Base-by-base conservation (phyloP, 1,140 invertebrate species). In the Muscidifurax raptorellus region DNA sequence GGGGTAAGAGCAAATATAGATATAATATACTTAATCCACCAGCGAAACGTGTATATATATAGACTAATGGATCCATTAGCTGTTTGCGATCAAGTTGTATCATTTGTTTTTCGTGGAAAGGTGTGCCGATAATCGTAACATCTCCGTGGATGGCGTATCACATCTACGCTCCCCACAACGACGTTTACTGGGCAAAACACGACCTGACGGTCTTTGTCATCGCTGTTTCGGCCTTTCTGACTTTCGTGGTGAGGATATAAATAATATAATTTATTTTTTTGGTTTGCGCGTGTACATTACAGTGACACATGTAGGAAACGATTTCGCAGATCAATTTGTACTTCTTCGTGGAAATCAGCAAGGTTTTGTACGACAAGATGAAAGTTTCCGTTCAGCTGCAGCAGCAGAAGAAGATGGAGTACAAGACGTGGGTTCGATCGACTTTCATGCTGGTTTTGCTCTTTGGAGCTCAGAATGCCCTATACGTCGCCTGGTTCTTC, bases 141-240 rank as follows among this genome's bases (percentile, higher is more conserved):
- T 25, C 67, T 13, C 71, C 71, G 36, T 74, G 71, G 71, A 74
- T 74, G 32, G 27, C 2, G 22, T 32, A 13, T 10, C 71, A 74
- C n/a, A 4, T 74, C 13, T 32, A 36, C 36, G 40, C 71, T 12
- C 22, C 71, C 28, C 36, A 36, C n/a, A 44, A 74, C 36, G 71
- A 74, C 27, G 71, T 74, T 40, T 74, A 74, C 36, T 74, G 71
- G 71, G 71, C 40, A 2, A 74, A 74, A 18, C 71, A 74, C 36
- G 32, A 74, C 32, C 15, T 44, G 3, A 74, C 71, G 15, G 71
- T 74, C 27, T 69, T 28, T 18, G 18, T 74, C 3, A 22, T 74
- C 32, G 32, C 32, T 0, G 32, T 22, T n/a, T 74, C 32, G 32
- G 36, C 36, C 22, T 74, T 74, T 13, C 15, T 74, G 32, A 74